These are phyloP conservation scores for Malurus cyaneus DNA, from an alignment of 2,113 vertebrate genomes.

Conservation along the genomic window DNA sequence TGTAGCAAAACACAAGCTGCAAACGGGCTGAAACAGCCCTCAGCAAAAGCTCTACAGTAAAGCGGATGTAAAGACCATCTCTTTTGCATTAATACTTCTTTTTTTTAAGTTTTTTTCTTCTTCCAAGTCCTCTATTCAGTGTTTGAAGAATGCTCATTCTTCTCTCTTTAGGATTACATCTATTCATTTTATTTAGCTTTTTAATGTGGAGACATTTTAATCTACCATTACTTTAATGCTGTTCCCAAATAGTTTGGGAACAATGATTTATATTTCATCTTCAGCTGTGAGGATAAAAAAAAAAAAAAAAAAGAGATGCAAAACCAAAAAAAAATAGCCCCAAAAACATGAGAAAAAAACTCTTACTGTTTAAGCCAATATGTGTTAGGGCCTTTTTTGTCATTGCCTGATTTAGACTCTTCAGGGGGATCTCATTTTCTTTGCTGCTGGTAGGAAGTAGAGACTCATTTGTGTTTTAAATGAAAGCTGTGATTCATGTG, in stretches of 20 bases:
- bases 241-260: conserved; percentile 28
- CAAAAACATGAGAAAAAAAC: neutral
- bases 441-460: conserved; percentile 30
- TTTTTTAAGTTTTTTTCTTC: neutral
- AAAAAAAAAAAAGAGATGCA: neutral
- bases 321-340: neutral
- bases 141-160: conserved; percentile 64
- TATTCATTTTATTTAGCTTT: conserved; percentile 65
- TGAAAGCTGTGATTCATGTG: conserved; percentile 52
- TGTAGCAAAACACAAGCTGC: conserved; percentile 29
- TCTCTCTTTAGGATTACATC: conserved; percentile 61
- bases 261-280: conserved; percentile 17
- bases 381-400: conserved; percentile 12
- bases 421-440: conserved; percentile 33
- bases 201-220: conserved; percentile 54
- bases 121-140: conserved; percentile 45
- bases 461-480: conserved; percentile 62
- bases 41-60: conserved; percentile 33
- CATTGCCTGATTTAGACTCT: conserved; percentile 33
- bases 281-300: neutral
- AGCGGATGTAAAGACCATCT: conserved; percentile 25
- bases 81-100: conserved; percentile 53
- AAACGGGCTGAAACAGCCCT: conserved; percentile 29
- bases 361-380: neutral
- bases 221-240: conserved; percentile 51